Evolutionary conservation across 2,888 invertebrate genomes (phyloP).

Genomic region (Noctua janthe): DNA sequence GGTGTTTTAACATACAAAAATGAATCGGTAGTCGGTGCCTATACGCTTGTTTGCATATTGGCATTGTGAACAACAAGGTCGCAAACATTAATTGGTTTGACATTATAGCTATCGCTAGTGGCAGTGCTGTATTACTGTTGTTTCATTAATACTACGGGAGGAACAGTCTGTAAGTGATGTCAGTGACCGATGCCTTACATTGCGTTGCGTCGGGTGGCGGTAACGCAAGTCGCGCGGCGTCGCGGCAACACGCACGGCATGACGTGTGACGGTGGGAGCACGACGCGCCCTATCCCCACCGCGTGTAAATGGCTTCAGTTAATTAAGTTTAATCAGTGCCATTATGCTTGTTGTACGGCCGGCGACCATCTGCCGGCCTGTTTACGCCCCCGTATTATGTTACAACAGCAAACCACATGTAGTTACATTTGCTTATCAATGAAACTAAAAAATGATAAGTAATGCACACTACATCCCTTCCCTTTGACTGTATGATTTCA

Average conservation of each 20-base stretch:
- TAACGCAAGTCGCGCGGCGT: slow-evolving; percentile 45
- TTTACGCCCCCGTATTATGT: slow-evolving; percentile 87
- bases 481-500: slow-evolving; percentile 4
- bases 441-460: slow-evolving; percentile 60
- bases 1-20: slow-evolving; percentile 39
- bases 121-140: slow-evolving; percentile 20
- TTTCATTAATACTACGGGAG: slow-evolving; percentile 44
- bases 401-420: slow-evolving; percentile 75
- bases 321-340: slow-evolving; percentile 90
- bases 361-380: slow-evolving; percentile 85
- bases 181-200: slow-evolving; percentile 80
- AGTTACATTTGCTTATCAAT: slow-evolving; percentile 67
- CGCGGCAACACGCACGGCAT: slow-evolving; percentile 58
- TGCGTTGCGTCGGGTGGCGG: slow-evolving; percentile 42
- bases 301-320: slow-evolving; percentile 89
- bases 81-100: slow-evolving; percentile 22
- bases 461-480: not conserved
- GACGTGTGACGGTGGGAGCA: slow-evolving; percentile 65
- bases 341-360: slow-evolving; percentile 76
- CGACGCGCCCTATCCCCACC: slow-evolving; percentile 74
- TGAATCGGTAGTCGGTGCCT: slow-evolving; percentile 5
- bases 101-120: slow-evolving; percentile 21
- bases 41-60: slow-evolving; percentile 19
- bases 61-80: slow-evolving; percentile 21
- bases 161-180: slow-evolving; percentile 65